Percentiles rank a stretch among this genome's conserved stretches.
Evolutionary conservation across 2,113 vertebrate species (phyloP).

Genomic region (Mesitornis unicolor): DNA sequence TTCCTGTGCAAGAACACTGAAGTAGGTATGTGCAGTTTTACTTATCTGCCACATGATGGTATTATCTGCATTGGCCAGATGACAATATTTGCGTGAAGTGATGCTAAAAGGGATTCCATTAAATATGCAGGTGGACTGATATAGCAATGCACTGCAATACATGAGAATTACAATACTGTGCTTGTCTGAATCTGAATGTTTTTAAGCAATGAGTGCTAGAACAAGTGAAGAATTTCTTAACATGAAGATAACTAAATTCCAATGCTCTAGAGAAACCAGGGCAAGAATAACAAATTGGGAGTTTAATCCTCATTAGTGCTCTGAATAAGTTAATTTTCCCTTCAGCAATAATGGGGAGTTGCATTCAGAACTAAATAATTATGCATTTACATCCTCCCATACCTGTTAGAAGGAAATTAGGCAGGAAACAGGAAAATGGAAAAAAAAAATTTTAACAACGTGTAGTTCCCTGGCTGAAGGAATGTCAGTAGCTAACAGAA

Average conservation of each 20-base stretch:
- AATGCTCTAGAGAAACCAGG: background rate
- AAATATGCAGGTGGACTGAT: constrained; percentile 7
- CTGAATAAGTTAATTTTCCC: background rate
- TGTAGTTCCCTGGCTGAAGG: background rate
- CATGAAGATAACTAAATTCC: background rate
- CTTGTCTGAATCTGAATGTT: background rate
- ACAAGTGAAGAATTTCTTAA: background rate
- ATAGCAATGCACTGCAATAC: constrained; percentile 29
- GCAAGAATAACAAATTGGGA: constrained; percentile 21
- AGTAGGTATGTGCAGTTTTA: constrained; percentile 12
- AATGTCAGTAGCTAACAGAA: constrained; percentile 36
- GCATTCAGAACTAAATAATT: background rate
- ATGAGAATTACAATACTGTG: background rate
- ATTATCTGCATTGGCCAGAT: constrained; percentile 1
- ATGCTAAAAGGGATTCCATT: constrained; percentile 14
- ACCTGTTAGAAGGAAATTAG: constrained; percentile 8
- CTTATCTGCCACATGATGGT: constrained; percentile 61
- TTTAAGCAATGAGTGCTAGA: background rate
- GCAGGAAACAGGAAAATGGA: background rate
- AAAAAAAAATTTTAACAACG: background rate
- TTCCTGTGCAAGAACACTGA: background rate
- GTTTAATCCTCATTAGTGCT: background rate
- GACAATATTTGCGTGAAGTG: constrained; percentile 5
- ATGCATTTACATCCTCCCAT: background rate
- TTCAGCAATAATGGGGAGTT: background rate